Percentiles rank a stretch among this genome's conserved stretches.
phyloP scores from a whole-genome alignment of 2,797 vertebrate species.

The Neopelma chrysocephalum region DNA sequence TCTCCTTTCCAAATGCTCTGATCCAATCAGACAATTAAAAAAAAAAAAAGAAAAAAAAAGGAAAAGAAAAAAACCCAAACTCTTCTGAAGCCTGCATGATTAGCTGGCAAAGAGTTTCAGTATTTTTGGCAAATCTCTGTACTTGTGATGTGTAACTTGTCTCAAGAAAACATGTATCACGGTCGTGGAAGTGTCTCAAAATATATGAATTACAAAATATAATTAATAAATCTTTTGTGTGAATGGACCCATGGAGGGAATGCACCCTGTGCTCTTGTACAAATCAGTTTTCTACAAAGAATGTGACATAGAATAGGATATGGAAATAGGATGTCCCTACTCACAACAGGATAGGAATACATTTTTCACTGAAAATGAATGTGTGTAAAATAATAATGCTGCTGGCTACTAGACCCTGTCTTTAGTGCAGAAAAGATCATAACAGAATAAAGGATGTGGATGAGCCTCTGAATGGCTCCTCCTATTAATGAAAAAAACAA shows the following conservation, averaged over 20 bases:
- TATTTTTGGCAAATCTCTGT: background rate
- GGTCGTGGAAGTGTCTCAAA: background rate
- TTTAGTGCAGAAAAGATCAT: background rate
- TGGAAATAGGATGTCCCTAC: rapidly evolving
- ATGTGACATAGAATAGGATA: background rate
- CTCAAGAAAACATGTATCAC: background rate
- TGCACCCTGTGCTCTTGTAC: background rate
- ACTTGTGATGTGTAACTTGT: background rate
- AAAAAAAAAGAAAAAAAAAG: background rate
- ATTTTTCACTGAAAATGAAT: background rate
- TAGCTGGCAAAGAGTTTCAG: background rate
- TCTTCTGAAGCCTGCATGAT: background rate
- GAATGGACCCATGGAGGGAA: background rate
- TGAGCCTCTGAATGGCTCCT: background rate
- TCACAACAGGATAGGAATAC: background rate
- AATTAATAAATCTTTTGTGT: background rate
- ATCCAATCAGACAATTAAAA: background rate
- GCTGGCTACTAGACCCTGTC: background rate
- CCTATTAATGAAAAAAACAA: background rate
- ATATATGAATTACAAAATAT: background rate
- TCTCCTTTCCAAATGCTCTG: background rate
- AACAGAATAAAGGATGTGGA: background rate
- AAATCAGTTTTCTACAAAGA: background rate
- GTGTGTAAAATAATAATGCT: background rate
- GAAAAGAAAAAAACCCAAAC: background rate